Evolutionary conservation across 1,140 invertebrate species (phyloP), one percentile per base, ranked within the genome.

Genomic region (Hypothenemus hampei): DNA sequence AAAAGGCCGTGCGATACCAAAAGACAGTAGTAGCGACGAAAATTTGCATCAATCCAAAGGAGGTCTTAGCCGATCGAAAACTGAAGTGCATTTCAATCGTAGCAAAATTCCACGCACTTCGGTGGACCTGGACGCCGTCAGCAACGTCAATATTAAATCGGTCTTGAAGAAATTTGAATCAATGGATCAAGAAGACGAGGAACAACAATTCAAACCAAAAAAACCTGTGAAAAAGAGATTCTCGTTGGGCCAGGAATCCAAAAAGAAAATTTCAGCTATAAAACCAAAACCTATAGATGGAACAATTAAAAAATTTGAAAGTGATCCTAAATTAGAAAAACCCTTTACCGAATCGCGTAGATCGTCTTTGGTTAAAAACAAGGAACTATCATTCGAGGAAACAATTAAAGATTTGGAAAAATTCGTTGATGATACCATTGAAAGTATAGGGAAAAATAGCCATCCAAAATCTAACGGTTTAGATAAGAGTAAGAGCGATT

Each of bases 121-220:
- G 6, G 65, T 72, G 7, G 68, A 72, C 57, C 59, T 69, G 36
- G 69, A 70, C 44, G 63, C 64, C n/a, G 63, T 69, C 4, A 63
- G 53, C 36, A 69, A 69, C 46, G 67, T 72, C 5, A 57, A 70
- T 53, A 64, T 72, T 20, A 70, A 66, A 45, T 67, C 66, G 44
- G 65, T 71, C 15, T 51, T 71, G 13, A 53, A 61, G 37, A 70
- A 69, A 40, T 71, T 71, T 43, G 69, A 71, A 55, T 66, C 54
- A 19, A 54, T 66, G 3, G 62, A 66, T 22, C 44, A 55, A 16
- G 52, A 57, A 5, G 37, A 49, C 16, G 39, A 46, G 26, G 20
- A 47, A 3, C 16, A 24, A 0, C 35, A 40, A 35, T 19, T 50
- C 2, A 37, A 29, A 0, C 52, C 46, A 0, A 57, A 59, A 31